A percentile compares a stretch with the other conserved stretches of the same genome.
These are phyloP conservation scores for Caradrina clavipalpis DNA, from an alignment of 2,888 invertebrate species.

Conservation along the genomic window DNA sequence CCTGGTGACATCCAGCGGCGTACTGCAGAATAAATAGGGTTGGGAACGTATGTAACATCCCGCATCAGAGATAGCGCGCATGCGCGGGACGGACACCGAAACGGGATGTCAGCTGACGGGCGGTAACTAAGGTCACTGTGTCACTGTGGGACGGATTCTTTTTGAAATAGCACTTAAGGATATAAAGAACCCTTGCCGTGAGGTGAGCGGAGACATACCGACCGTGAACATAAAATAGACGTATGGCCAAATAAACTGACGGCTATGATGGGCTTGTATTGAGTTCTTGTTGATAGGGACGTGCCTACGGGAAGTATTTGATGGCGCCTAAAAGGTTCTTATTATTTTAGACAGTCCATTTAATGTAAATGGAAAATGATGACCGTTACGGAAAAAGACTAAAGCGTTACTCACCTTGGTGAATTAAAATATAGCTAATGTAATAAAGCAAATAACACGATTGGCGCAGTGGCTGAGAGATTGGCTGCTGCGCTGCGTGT, in stretches of 20 bases:
- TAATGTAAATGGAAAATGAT: not conserved
- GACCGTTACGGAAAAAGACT: not conserved
- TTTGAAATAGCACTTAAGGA: constrained; percentile 57
- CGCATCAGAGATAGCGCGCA: constrained; percentile 79
- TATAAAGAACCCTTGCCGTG: constrained; percentile 48
- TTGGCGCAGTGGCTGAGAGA: too few relatives aligned
- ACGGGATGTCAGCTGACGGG: constrained; percentile 85
- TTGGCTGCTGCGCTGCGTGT: too few relatives aligned
- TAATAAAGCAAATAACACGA: too few relatives aligned
- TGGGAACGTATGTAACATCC: constrained; percentile 77
- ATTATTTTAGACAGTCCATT: not conserved
- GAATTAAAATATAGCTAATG: not conserved
- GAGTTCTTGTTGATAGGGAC: constrained; percentile 24
- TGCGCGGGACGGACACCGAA: constrained; percentile 73
- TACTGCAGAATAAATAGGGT: constrained; percentile 81
- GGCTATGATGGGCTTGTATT: constrained; percentile 19
- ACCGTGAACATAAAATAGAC: constrained; percentile 38
- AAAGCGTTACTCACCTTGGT: not conserved
- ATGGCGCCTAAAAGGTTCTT: not conserved
- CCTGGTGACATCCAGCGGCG: constrained; percentile 64
- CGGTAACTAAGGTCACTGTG: constrained; percentile 86
- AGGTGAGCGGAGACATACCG: constrained; percentile 39
- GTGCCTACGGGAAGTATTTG: not conserved
- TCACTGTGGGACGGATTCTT: constrained; percentile 71
- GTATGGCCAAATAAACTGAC: constrained; percentile 16